These are phyloP conservation scores for Anser brachyrhynchus DNA, from an alignment of 2,113 vertebrate genomes.

Conservation along the genomic window DNA sequence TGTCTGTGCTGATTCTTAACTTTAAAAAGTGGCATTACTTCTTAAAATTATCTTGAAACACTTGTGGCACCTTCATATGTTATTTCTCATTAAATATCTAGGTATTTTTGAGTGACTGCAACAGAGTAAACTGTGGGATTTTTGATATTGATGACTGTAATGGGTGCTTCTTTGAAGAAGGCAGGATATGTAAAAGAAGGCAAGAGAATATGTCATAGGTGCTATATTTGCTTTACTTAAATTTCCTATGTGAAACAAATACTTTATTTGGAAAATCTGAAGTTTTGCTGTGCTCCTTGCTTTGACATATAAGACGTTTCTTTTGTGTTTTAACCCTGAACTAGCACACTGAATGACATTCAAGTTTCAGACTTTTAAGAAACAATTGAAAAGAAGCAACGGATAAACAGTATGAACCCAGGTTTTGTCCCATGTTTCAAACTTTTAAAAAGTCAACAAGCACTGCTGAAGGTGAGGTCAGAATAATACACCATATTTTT, in stretches of 20 bases:
- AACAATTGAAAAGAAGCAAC: not conserved
- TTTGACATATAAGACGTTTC: not conserved
- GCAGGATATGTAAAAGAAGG: not conserved
- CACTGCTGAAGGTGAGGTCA: not conserved
- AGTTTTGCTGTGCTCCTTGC: not conserved
- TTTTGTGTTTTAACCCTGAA: not conserved
- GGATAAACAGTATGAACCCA: not conserved
- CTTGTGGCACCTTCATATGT: not conserved
- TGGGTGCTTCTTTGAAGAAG: not conserved
- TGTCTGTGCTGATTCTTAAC: not conserved
- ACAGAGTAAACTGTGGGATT: not conserved
- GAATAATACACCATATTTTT: accelerated
- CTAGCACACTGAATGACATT: accelerated
- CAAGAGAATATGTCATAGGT: not conserved
- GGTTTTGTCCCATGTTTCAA: not conserved
- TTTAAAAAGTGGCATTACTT: not conserved
- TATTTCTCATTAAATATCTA: not conserved
- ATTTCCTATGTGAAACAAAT: not conserved
- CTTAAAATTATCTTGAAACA: not conserved
- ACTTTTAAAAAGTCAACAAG: not conserved
- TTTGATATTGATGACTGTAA: not conserved
- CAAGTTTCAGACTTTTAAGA: not conserved
- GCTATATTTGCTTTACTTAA: not conserved
- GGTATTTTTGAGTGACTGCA: not conserved
- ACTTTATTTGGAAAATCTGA: not conserved